These are phyloP conservation scores for Shinisaurus crocodilurus DNA, from an alignment of 2,113 vertebrate species.

Conservation along the genomic window DNA sequence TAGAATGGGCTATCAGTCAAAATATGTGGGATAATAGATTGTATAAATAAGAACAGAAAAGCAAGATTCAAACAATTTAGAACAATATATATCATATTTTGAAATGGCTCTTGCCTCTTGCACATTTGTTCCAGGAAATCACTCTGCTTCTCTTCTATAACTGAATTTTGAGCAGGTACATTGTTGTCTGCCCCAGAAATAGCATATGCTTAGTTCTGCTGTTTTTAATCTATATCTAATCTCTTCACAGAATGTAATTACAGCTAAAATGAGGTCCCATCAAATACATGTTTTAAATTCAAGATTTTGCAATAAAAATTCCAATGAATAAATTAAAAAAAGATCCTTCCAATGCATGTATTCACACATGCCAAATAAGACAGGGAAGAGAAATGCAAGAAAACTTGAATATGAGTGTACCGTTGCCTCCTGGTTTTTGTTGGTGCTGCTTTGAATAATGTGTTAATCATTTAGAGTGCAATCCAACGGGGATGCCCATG, in stretches of 20 bases:
- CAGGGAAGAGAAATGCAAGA: neutral
- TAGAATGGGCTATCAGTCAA: conserved; percentile 27
- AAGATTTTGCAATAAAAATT: neutral
- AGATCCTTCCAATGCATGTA: neutral
- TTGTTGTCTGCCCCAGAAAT: neutral
- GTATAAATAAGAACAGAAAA: conserved; percentile 34
- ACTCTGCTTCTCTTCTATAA: conserved; percentile 22
- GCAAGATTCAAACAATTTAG: conserved; percentile 10
- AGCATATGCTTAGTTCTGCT: neutral
- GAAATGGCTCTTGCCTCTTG: conserved; percentile 28
- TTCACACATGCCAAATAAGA: neutral
- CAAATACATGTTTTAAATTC: conserved; percentile 2
- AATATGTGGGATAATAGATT: conserved; percentile 29
- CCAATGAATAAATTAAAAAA: neutral
- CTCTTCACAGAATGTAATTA: neutral
- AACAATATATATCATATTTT: neutral
- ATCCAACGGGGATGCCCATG: too few relatives aligned
- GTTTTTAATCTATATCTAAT: neutral
- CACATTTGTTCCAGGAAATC: neutral
- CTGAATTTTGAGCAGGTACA: neutral
- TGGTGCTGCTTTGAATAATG: neutral
- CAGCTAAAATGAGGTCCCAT: neutral
- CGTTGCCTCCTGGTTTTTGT: neutral
- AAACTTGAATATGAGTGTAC: neutral
- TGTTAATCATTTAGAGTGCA: neutral